These are phyloP conservation scores for Perca fluviatilis DNA, from an alignment of 2,113 vertebrate species.

Conservation along the genomic window DNA sequence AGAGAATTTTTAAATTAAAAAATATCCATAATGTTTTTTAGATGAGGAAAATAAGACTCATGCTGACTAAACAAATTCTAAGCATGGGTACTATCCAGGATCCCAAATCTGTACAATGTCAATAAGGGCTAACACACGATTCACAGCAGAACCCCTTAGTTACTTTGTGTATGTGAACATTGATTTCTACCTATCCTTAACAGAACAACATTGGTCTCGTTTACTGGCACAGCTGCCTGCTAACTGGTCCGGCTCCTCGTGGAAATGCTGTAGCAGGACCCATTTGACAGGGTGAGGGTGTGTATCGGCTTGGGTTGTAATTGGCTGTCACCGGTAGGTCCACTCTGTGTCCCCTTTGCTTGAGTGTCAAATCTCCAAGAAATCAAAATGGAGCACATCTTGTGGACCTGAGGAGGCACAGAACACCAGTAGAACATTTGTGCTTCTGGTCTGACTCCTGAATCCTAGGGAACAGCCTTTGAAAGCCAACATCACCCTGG, in stretches of 20 bases:
- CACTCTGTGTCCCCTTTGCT: background rate
- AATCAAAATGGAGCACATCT: constrained; percentile 58
- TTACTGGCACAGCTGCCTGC: constrained; percentile 76
- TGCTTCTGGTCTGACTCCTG: background rate
- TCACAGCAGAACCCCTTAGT: background rate
- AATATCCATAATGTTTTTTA: background rate
- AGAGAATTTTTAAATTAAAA: too few species aligned
- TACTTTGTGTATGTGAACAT: background rate
- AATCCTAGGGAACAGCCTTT: background rate
- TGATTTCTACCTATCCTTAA: background rate
- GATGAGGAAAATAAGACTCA: background rate
- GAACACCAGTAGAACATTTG: background rate
- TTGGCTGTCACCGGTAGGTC: background rate
- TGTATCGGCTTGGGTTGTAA: constrained; percentile 70
- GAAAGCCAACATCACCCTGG: background rate
- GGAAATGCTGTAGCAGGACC: background rate
- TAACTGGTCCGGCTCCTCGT: constrained; percentile 76
- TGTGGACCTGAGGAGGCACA: constrained; percentile 70
- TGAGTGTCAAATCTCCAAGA: constrained; percentile 47
- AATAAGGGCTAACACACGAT: background rate
- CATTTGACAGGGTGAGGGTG: constrained; percentile 67
- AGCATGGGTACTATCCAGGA: background rate
- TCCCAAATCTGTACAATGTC: background rate
- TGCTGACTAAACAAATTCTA: constrained; percentile 17
- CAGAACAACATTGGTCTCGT: background rate